Base-by-base conservation (phyloP, 2,888 invertebrate genomes). In the Coelinius sp. region DNA sequence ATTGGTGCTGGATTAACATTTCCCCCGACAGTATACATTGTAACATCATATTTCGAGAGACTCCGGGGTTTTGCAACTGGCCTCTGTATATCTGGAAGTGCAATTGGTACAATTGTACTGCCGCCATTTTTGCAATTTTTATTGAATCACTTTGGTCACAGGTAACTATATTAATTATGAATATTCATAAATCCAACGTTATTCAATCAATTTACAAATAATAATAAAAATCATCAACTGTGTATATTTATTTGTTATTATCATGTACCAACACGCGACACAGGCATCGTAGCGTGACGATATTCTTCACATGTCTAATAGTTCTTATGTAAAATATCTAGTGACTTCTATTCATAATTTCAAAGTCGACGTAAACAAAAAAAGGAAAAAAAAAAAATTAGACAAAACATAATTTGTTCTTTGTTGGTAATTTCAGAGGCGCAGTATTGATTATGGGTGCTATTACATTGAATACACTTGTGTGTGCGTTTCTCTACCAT, bases 1-100 rank as follows among this genome's bases (percentile, higher is more conserved):
- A 92, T 93, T 38, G 96, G 96, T 6, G 95, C 95, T 0, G 95
- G 95, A 0, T 88, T 96, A 4, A 93, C 94, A 0, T 96, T 95
- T 88, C 95, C 96, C 1, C 95, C 95, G 0, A 95, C 96, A 0
- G 94, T 96, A 41, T 95, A 95, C 88, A 95, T 96, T 77, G 95
- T 96, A 77, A 95, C 95, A 68, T 93, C 94, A 73, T 96, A 96
- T 88, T 96, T 96, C 86, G 92, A 94, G 62, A 91, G 91, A 65
- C 88, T 92, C 1, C 90, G 95, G 24, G 96, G 95, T 0, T 89
- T 96, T 24, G 96, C 96, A 52, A 96, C 95, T 86, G 96, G 96
- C 0, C 91, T 96, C n/a, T 95, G 95, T 82, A 95, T 95, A 88
- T 95, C 95, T 0, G 96, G 96, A 8, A 95, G 94, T 77, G 95